Conservation (phyloP, 2,113 vertebrate genomes). For the Caloenas nicobarica region DNA sequence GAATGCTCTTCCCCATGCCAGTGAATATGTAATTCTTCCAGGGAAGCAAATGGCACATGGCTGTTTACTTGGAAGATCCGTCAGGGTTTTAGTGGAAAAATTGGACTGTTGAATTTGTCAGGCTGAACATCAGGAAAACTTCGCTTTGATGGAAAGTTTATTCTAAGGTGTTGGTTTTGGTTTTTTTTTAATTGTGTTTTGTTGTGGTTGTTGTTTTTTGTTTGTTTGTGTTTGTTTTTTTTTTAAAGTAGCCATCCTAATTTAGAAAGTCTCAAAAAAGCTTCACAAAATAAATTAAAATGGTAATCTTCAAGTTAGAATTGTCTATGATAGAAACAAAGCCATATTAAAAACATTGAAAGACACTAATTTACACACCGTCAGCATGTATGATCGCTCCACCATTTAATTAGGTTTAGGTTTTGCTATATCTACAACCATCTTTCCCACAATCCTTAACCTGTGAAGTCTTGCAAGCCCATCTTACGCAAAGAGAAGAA, state of each 20-base stretch:
- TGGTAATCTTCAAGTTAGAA: not conserved
- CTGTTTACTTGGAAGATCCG: not conserved
- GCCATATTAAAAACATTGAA: not conserved
- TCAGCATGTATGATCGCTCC: not conserved
- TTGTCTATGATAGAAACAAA: not conserved
- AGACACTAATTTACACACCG: not conserved
- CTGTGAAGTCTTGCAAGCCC: not conserved
- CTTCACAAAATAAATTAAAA: not conserved
- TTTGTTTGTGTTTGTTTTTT: not conserved
- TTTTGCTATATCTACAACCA: not conserved
- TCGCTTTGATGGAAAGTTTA: not conserved
- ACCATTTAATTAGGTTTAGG: not conserved
- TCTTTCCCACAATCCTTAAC: not conserved
- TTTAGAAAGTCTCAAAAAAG: not conserved
- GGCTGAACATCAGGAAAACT: not conserved
- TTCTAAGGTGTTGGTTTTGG: not conserved
- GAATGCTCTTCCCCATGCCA: not conserved
- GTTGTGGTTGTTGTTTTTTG: too few relatives aligned
- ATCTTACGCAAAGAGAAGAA: not conserved
- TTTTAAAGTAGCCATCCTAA: not conserved
- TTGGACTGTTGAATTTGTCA: not conserved
- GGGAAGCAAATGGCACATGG: not conserved
- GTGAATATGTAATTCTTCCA: not conserved
- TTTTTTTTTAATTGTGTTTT: too few relatives aligned
- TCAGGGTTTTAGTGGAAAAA: not conserved